Conservation (phyloP, 2,797 vertebrate species). For the Premnoplex brunnescens region DNA sequence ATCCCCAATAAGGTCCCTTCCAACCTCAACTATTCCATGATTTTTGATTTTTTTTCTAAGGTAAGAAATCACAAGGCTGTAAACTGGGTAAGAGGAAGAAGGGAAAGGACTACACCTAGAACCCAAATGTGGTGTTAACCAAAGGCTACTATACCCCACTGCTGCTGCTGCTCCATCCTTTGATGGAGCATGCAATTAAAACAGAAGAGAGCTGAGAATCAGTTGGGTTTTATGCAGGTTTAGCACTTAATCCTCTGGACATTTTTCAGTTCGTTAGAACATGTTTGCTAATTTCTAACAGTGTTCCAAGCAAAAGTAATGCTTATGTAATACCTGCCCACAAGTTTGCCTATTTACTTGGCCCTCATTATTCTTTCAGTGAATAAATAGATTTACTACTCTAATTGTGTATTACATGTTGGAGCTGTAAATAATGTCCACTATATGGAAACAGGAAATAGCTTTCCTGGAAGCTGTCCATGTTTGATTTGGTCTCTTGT, state of each 20-base stretch:
- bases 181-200: background rate
- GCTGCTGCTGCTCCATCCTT: background rate
- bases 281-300: constrained; percentile 50
- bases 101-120: background rate
- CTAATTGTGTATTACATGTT: constrained; percentile 38
- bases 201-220: background rate
- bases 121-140: background rate
- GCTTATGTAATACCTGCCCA: constrained; percentile 30
- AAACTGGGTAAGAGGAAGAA: background rate
- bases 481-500: constrained; percentile 61
- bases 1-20: background rate
- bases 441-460: constrained; percentile 67
- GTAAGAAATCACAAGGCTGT: background rate
- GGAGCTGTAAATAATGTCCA: constrained; percentile 61
- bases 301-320: constrained; percentile 41
- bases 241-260: constrained; percentile 16
- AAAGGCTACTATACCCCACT: background rate
- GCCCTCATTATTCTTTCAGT: constrained; percentile 49
- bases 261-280: constrained; percentile 51
- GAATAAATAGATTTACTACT: constrained; percentile 70
- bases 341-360: constrained; percentile 51
- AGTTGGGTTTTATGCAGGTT: background rate
- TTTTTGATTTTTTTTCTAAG: background rate
- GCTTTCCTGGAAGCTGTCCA: constrained; percentile 72
- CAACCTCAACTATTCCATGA: background rate